Evolutionary conservation across 2,888 invertebrate species (phyloP).

Genomic region (Druceiella hillmani): DNA sequence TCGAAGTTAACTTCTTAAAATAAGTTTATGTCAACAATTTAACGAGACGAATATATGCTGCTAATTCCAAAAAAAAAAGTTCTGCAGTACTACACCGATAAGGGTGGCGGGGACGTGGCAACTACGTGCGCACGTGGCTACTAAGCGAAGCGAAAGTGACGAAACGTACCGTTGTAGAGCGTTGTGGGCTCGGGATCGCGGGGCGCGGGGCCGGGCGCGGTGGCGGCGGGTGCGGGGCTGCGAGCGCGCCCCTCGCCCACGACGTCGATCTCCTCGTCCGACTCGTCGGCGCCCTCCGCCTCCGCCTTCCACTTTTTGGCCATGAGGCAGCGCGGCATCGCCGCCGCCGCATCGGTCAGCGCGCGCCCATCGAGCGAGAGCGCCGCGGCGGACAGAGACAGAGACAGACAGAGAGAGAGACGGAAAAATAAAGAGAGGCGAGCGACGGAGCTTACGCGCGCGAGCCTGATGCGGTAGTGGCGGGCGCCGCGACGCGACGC

Average conservation of each 20-base stretch:
- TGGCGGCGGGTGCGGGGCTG: constrained; percentile 50
- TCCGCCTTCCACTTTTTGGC: constrained; percentile 91
- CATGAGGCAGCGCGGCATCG: constrained; percentile 93
- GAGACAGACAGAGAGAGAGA: constrained; percentile 41
- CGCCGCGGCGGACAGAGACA: constrained; percentile 22
- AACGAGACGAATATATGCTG: too few relatives aligned
- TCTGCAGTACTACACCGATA: too few relatives aligned
- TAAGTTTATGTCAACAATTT: too few relatives aligned
- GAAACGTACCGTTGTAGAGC: constrained; percentile 68
- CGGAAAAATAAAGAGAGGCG: constrained; percentile 43
- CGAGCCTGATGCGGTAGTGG: constrained; percentile 54
- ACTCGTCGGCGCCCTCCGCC: constrained; percentile 57
- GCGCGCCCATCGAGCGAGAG: too few relatives aligned
- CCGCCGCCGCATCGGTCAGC: constrained; percentile 54
- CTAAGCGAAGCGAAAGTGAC: constrained; percentile 23
- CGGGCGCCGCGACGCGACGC: constrained; percentile 35
- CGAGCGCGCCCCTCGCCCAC: constrained; percentile 63
- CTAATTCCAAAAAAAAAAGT: too few relatives aligned
- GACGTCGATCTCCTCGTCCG: constrained; percentile 80
- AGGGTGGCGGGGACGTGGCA: constrained; percentile 17
- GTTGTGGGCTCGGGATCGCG: constrained; percentile 65
- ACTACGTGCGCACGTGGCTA: constrained; percentile 15
- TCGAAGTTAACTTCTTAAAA: too few relatives aligned
- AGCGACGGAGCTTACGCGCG: constrained; percentile 49
- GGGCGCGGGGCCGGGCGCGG: constrained; percentile 65